Conservation (phyloP, 2,888 invertebrate genomes). For the Nemotelus pantherinus region DNA sequence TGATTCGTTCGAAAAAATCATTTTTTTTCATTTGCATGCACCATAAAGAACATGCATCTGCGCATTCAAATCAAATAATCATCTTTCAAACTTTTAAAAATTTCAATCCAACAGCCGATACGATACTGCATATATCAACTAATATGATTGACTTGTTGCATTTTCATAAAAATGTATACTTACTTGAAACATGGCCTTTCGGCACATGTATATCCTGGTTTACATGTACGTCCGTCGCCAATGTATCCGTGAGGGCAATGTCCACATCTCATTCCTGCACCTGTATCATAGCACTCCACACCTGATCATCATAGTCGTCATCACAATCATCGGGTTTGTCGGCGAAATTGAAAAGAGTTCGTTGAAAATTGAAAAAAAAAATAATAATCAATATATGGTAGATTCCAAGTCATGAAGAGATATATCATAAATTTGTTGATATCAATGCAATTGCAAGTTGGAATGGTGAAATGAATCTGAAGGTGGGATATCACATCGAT, state of each 20-base stretch:
- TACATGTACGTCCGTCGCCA: slow-evolving; percentile 81
- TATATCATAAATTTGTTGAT: slow-evolving; percentile 14
- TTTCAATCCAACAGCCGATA: no score
- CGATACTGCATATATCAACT: no score
- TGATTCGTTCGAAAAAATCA: no score
- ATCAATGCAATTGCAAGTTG: neutral
- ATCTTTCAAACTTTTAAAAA: no score
- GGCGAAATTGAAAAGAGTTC: neutral
- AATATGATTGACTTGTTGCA: slow-evolving; percentile 19
- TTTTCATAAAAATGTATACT: slow-evolving; percentile 54
- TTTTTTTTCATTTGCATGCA: no score
- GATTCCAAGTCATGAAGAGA: slow-evolving; percentile 31
- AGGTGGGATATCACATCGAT: neutral
- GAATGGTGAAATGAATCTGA: slow-evolving; percentile 23
- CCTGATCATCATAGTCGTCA: slow-evolving; percentile 63
- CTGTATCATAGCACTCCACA: slow-evolving; percentile 74
- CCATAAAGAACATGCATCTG: no score
- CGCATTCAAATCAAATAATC: no score
- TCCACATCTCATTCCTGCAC: slow-evolving; percentile 79
- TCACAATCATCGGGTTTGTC: neutral
- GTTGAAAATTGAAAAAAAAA: slow-evolving; percentile 42
- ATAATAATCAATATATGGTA: slow-evolving; percentile 40
- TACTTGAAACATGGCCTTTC: slow-evolving; percentile 74
- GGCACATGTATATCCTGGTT: slow-evolving; percentile 73
- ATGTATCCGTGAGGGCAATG: slow-evolving; percentile 77